A percentile compares a stretch with the other conserved stretches of the same genome.
These are phyloP conservation scores for Anthoscopus minutus DNA, from an alignment of 2,113 vertebrate species.

Conservation along the genomic window DNA sequence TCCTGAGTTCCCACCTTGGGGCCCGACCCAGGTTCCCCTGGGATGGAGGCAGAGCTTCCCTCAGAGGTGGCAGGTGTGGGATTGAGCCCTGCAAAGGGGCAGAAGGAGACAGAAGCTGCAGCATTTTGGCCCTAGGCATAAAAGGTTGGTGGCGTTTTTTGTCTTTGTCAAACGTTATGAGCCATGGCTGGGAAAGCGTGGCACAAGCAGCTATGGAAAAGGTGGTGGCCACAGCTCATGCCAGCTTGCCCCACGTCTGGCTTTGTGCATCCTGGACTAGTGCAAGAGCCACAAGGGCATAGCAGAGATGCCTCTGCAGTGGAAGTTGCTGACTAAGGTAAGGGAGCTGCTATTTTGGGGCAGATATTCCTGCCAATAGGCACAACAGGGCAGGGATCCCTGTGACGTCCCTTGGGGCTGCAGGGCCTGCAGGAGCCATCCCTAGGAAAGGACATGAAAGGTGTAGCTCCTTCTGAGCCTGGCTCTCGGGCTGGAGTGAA, in stretches of 20 bases:
- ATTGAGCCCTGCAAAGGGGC: not conserved
- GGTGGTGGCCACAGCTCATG: not conserved
- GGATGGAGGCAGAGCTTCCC: not conserved
- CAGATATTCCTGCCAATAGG: not conserved
- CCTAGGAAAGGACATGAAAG: not conserved
- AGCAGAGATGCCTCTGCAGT: not conserved
- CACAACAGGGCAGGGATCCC: not conserved
- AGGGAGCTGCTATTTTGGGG: not conserved
- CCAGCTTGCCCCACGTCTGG: too few relatives aligned
- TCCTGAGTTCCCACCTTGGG: not conserved
- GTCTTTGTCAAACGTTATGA: not conserved
- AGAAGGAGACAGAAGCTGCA: not conserved
- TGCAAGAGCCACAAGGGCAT: fast-evolving
- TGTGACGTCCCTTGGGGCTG: fast-evolving
- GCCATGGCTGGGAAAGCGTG: fast-evolving
- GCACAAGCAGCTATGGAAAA: fast-evolving
- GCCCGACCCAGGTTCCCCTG: not conserved
- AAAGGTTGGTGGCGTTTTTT: not conserved
- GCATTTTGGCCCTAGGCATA: not conserved
- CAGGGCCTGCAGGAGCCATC: not conserved
- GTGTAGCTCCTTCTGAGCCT: not conserved
- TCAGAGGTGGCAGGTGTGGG: fast-evolving
- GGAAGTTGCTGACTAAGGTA: not conserved
- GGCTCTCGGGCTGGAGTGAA: not conserved
- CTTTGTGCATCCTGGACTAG: not conserved